Conservation (phyloP, 2,113 vertebrate species). For the Thunnus maccoyii region DNA sequence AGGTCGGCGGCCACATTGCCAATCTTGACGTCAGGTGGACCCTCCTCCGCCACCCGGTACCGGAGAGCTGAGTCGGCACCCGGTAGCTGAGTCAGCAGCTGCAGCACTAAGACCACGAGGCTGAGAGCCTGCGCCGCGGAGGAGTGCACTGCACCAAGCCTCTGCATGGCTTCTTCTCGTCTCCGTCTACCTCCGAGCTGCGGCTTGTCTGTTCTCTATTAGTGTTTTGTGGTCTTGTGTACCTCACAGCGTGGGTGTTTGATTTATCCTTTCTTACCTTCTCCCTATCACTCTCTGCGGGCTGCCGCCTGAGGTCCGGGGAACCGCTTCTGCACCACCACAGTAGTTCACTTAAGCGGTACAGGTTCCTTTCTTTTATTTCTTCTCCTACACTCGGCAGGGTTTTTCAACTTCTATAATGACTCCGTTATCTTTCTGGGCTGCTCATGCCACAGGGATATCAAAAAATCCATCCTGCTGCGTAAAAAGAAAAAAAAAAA, state of each 20-base stretch:
- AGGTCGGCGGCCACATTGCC: conserved; percentile 95
- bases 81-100: conserved; percentile 91
- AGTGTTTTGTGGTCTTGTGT: conserved; percentile 43
- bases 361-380: conserved; percentile 33
- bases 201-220: conserved; percentile 40
- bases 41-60: conserved; percentile 95
- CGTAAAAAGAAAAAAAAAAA: conserved; percentile 32
- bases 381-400: background rate
- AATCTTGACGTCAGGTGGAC: conserved; percentile 94
- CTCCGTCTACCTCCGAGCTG: conserved; percentile 44
- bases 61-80: conserved; percentile 91
- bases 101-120: conserved; percentile 86
- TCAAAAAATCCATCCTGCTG: conserved; percentile 66
- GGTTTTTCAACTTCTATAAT: conserved; percentile 60
- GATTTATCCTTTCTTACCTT: conserved; percentile 60
- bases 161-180: conserved; percentile 78
- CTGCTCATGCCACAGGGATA: conserved; percentile 39
- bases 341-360: conserved; percentile 61
- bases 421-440: conserved; percentile 38
- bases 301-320: conserved; percentile 67
- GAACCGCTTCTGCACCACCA: conserved; percentile 57
- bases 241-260: conserved; percentile 70
- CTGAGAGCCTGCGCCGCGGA: conserved; percentile 79
- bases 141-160: conserved; percentile 85
- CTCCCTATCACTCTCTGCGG: conserved; percentile 64